Evolutionary conservation across 2,888 invertebrate species (phyloP).

Genomic region (Tinea trinotella): DNA sequence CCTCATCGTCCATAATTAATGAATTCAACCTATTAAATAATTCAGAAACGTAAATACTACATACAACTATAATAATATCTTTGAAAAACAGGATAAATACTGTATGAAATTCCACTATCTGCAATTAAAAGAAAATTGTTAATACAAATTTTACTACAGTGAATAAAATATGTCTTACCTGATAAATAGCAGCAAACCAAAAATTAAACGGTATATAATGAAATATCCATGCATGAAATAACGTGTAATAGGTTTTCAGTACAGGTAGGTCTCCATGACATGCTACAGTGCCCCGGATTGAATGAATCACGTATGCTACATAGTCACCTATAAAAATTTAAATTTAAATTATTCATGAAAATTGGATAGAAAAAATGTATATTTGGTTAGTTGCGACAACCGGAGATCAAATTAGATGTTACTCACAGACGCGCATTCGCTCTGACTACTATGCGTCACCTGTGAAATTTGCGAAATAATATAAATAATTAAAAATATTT

Average conservation of each 20-base stretch:
- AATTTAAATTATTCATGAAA: no score
- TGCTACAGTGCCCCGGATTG: neutral
- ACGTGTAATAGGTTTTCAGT: neutral
- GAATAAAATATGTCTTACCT: no score
- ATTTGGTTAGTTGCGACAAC: no score
- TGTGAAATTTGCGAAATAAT: no score
- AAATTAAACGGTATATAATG: neutral
- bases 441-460: no score
- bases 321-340: neutral
- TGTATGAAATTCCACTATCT: conserved; percentile 3
- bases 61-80: conserved; percentile 1
- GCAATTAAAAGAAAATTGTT: no score
- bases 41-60: conserved; percentile 5
- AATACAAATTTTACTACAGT: no score
- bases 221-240: neutral
- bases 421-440: no score
- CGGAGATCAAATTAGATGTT: no score
- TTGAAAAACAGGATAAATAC: conserved; percentile 3
- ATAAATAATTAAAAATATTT: no score
- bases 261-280: neutral
- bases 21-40: neutral
- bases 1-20: neutral
- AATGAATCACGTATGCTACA: neutral
- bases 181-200: neutral
- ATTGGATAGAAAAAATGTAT: no score